These are phyloP conservation scores for Tyto alba DNA, from an alignment of 2,113 vertebrate genomes.

Conservation along the genomic window DNA sequence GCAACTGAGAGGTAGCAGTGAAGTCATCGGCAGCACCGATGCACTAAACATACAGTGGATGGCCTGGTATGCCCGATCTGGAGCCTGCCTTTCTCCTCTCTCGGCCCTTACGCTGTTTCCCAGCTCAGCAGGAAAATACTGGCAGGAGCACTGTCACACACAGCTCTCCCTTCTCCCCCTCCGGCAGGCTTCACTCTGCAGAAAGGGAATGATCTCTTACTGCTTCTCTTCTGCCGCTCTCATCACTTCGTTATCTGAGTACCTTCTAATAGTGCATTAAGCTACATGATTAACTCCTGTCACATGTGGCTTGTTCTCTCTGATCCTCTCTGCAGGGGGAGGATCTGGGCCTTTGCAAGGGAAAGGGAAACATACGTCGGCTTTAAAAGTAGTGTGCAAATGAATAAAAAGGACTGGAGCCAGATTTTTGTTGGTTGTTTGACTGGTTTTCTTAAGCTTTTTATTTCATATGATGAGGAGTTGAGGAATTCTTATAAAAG, in stretches of 20 bases:
- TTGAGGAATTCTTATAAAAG: background rate
- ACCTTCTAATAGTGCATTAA: conserved; percentile 47
- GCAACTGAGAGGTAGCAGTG: background rate
- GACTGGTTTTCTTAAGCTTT: background rate
- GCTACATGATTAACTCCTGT: conserved; percentile 55
- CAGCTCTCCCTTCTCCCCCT: background rate
- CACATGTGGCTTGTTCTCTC: conserved; percentile 48
- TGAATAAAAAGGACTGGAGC: background rate
- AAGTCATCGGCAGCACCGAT: fast-evolving
- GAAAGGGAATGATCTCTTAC: conserved; percentile 10
- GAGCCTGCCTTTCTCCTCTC: background rate
- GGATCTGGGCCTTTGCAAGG: conserved; percentile 28
- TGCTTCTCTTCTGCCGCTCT: background rate
- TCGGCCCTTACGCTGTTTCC: background rate
- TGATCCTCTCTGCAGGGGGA: conserved; percentile 62
- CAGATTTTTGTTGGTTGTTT: background rate
- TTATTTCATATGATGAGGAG: background rate
- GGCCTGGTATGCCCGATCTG: fast-evolving
- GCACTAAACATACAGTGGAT: background rate
- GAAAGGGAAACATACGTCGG: conserved; percentile 30
- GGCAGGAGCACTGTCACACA: background rate
- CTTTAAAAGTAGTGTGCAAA: conserved; percentile 20
- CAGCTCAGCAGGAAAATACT: background rate
- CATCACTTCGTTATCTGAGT: conserved; percentile 33
- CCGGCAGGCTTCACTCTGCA: background rate